Evolutionary conservation across 2,888 invertebrate species (phyloP).

Genomic region (Steinernema hermaphroditum): DNA sequence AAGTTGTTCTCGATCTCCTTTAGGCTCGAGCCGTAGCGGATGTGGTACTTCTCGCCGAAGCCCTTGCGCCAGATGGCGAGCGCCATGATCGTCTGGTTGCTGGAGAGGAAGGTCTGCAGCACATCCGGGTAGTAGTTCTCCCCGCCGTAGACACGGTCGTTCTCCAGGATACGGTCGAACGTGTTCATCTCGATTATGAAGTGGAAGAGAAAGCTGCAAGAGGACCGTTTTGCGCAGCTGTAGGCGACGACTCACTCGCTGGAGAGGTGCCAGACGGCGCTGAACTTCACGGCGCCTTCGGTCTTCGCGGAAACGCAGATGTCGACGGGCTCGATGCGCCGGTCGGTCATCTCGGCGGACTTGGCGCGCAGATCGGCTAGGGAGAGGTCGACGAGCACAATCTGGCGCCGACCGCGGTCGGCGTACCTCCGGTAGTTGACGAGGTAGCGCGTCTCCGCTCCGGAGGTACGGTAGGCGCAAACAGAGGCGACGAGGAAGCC

Average conservation of each 20-base stretch:
- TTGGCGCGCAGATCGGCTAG: neutral
- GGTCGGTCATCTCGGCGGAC: constrained; percentile 12
- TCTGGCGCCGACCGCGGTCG: neutral
- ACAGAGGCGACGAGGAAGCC: constrained; percentile 12
- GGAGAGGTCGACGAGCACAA: constrained; percentile 1
- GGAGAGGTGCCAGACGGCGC: constrained; percentile 19
- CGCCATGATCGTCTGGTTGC: neutral
- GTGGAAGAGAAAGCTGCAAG: constrained; percentile 9
- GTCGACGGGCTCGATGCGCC: constrained; percentile 2
- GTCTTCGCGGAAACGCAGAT: constrained; percentile 4
- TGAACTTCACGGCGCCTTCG: neutral
- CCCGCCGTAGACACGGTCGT: constrained; percentile 1
- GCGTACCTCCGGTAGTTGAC: neutral
- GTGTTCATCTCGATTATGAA: constrained; percentile 23
- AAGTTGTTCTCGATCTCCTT: constrained; percentile 14
- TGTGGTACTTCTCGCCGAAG: constrained; percentile 23
- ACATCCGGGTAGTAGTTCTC: constrained; percentile 27
- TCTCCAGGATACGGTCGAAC: constrained; percentile 16
- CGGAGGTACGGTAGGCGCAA: constrained; percentile 1
- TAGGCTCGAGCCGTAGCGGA: constrained; percentile 7
- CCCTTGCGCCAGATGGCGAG: constrained; percentile 23
- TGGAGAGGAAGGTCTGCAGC: constrained; percentile 2
- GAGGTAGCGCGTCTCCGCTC: neutral
- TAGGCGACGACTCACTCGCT: neutral
- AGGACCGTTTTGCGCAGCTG: too few relatives aligned